Base-by-base conservation (phyloP, 2,113 vertebrate genomes). In the Okapia johnstoni region DNA sequence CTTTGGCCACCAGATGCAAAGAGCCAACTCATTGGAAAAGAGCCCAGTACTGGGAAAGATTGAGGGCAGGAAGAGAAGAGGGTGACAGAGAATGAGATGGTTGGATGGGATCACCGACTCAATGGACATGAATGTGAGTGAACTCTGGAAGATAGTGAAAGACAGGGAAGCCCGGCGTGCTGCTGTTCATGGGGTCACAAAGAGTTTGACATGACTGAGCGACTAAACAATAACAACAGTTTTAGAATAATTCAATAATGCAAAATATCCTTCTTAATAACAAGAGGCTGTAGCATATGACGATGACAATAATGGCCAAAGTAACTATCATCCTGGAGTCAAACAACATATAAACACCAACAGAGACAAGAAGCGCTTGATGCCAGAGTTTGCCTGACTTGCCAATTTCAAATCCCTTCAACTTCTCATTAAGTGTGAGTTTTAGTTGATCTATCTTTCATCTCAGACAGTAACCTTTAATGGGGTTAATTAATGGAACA, bases 391-490 rank as follows among this genome's bases (percentile, higher is more conserved):
- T 52, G 26, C n/a, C 46, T 12, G 55, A 60, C 46, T 86, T 36
- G 26, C 28, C 26, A 12, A 2, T 40, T 63, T 88, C 15, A 36
- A 48, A 46, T 28, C 43, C 46, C 17, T 55, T 81, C 33, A 93
- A 66, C 19, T 50, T 76, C 60, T 89, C 61, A 23, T 33, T 17
- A 77, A 57, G n/a, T 61, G 52, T 55, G 23, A 21, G 50, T 94
- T 96, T 83, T 85, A 43, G 85, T 2, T 84, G 28, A 15, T 94
- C 1, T 21, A 28, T 52, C 83, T 95, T 89, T 96, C 92, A 92
- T 88, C 48, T 93, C 90, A 88, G 90, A 94, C 54, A 50, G 30
- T 66, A 88, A 93, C 93, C 97, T 98, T 97, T 93, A 95, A 93
- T 1, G 19, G 81, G 96, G 92, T 97, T 97, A 97, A 97, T 96